phyloP scores from a whole-genome alignment of 2,113 vertebrate genomes.

The Coregonus clupeaformis region DNA sequence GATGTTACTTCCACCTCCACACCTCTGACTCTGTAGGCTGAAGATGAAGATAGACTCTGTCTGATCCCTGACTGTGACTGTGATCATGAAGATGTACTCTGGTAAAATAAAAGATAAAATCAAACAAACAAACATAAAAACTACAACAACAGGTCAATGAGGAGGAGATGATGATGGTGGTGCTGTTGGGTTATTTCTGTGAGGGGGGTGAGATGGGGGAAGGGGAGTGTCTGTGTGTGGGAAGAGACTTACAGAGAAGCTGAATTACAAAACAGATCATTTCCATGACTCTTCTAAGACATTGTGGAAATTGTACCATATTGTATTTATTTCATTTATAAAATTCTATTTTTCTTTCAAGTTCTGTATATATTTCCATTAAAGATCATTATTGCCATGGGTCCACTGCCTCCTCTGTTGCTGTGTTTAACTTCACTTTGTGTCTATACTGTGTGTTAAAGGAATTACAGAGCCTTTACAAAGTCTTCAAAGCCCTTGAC shows the following conservation, averaged over 20 bases:
- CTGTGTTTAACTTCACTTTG: conserved; percentile 12
- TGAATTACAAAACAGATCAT: conserved; percentile 51
- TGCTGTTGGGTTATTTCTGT: conserved; percentile 62
- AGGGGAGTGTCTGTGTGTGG: conserved; percentile 55
- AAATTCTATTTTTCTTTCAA: conserved; percentile 90
- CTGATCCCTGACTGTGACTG: no score
- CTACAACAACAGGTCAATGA: no score
- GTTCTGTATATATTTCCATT: conserved; percentile 92
- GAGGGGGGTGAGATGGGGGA: not conserved
- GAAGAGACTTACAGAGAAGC: conserved; percentile 53
- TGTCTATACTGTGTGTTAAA: not conserved
- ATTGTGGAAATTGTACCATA: conserved; percentile 93
- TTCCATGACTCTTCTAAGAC: conserved; percentile 77
- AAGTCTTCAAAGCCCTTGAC: no score
- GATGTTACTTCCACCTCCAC: not conserved
- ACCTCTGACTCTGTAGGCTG: conserved; percentile 13
- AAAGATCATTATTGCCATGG: conserved; percentile 86
- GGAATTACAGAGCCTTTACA: not conserved
- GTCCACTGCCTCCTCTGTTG: conserved; percentile 10
- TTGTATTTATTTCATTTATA: conserved; percentile 95
- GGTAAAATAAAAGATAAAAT: no score
- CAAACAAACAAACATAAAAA: no score
- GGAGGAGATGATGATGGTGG: conserved; percentile 54
- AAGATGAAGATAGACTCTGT: not conserved
- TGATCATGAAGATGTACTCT: no score